Percentiles rank a stretch among this genome's conserved stretches.
These are phyloP conservation scores for Arctopsyche grandis DNA, from an alignment of 1,140 invertebrate genomes.

Conservation along the genomic window DNA sequence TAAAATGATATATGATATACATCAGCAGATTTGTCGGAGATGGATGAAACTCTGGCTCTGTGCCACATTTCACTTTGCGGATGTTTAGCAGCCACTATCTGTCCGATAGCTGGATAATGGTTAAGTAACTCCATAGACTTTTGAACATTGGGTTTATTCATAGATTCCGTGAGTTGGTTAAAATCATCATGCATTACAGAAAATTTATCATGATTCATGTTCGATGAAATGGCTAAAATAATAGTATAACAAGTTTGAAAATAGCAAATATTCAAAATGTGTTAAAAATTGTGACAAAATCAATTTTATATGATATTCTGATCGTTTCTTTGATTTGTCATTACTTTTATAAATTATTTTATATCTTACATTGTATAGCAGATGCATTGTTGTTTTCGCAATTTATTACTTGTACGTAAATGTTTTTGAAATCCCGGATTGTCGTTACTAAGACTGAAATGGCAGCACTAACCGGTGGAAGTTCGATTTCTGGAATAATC, in stretches of 20 bases:
- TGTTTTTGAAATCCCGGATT: not conserved
- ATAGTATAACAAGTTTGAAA: too few relatives aligned
- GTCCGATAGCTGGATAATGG: not conserved
- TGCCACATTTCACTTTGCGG: not conserved
- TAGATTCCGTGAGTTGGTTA: not conserved
- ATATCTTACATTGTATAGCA: too few relatives aligned
- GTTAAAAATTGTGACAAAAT: too few relatives aligned
- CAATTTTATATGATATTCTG: too few relatives aligned
- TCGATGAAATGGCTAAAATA: too few relatives aligned
- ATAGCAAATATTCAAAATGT: too few relatives aligned
- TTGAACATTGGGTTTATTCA: not conserved
- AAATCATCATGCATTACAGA: not conserved
- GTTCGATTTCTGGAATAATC: not conserved
- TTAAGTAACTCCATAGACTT: not conserved
- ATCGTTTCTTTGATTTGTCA: too few relatives aligned
- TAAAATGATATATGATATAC: not conserved
- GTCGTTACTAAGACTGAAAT: not conserved
- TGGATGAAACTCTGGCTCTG: not conserved
- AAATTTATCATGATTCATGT: not conserved
- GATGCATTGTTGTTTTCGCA: too few relatives aligned
- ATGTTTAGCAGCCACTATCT: not conserved
- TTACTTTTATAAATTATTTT: too few relatives aligned
- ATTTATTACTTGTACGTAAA: slow-evolving; percentile 6
- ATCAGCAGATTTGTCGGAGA: not conserved
- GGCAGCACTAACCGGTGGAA: not conserved